These are phyloP conservation scores for Cyphomyrus plagiostoma DNA, from an alignment of 2,113 vertebrate species.

Conservation along the genomic window DNA sequence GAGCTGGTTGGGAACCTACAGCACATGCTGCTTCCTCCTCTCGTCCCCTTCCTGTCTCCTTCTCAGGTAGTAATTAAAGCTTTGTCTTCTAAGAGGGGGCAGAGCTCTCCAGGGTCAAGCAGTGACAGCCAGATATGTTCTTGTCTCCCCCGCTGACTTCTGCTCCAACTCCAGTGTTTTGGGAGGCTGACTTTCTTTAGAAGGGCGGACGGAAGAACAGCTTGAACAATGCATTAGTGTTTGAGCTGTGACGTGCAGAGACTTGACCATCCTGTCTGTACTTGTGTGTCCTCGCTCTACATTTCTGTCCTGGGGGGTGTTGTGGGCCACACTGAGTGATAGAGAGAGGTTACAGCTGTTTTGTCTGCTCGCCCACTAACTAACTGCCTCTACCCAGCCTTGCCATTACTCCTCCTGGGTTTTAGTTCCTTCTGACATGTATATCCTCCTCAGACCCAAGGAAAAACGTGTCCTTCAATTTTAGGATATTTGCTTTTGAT, in stretches of 20 bases:
- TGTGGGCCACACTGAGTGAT: not conserved
- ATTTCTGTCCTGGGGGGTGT: constrained; percentile 19
- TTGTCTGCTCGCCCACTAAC: not conserved
- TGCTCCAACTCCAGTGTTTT: not conserved
- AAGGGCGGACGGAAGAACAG: constrained; percentile 26
- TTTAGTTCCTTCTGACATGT: not conserved
- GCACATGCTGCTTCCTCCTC: not conserved
- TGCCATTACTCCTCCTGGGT: not conserved
- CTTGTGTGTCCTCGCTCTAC: constrained; percentile 28
- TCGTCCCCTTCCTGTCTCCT: not conserved
- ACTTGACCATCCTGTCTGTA: constrained; percentile 45
- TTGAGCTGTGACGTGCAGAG: constrained; percentile 52
- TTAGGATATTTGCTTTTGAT: too few species aligned
- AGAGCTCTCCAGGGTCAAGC: not conserved
- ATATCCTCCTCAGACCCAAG: too few species aligned
- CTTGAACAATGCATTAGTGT: constrained; percentile 48
- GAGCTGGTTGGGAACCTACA: not conserved
- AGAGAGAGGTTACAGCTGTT: not conserved
- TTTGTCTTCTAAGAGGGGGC: not conserved
- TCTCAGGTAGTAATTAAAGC: not conserved
- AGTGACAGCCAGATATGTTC: not conserved
- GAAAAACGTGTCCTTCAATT: too few species aligned
- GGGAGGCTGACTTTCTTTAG: constrained; percentile 31
- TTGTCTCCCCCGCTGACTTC: not conserved
- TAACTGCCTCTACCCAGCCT: not conserved